These are phyloP conservation scores for Camarhynchus parvulus DNA, from an alignment of 2,113 vertebrate genomes.

Conservation along the genomic window DNA sequence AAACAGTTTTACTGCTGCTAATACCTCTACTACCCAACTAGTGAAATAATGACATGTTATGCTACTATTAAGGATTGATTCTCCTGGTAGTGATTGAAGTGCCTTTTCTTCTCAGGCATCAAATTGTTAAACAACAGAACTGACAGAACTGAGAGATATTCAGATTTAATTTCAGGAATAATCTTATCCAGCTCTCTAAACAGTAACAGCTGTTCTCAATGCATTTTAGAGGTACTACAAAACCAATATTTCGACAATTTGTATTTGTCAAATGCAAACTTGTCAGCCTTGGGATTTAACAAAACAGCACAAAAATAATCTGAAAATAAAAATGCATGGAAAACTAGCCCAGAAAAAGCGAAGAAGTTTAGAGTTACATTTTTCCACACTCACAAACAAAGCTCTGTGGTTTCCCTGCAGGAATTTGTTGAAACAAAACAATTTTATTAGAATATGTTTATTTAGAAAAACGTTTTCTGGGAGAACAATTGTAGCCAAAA, in stretches of 20 bases:
- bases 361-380: neutral
- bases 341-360: neutral
- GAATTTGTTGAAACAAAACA: neutral
- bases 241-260: neutral
- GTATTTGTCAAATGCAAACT: neutral
- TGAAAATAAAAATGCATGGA: neutral
- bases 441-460: neutral
- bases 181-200: neutral
- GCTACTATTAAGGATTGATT: neutral
- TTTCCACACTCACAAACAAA: neutral
- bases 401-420: neutral
- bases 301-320: neutral
- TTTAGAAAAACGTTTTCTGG: neutral
- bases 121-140: constrained; percentile 15
- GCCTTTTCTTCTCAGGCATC: constrained; percentile 38
- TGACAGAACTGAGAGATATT: neutral
- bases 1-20: neutral
- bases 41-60: neutral
- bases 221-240: neutral
- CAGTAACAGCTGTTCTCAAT: neutral
- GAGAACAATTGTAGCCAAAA: neutral
- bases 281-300: neutral
- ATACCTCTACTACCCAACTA: neutral
- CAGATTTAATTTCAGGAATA: neutral
- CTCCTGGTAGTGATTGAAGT: constrained; percentile 20